These are phyloP conservation scores for Cyclophora albipunctata DNA, from an alignment of 2,888 invertebrate genomes.

Conservation along the genomic window DNA sequence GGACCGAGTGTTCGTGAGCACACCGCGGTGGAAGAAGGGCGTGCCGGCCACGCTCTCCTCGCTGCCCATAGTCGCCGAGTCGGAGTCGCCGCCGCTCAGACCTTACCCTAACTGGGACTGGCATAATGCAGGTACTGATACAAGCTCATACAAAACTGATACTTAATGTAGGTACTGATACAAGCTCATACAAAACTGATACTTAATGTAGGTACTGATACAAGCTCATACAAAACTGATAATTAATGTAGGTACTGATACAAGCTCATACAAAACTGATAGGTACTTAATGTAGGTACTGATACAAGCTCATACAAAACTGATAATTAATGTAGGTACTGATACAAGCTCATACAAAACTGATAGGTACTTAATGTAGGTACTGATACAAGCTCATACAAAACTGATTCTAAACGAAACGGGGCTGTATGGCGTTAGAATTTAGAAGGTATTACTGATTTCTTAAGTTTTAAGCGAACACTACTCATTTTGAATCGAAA, in stretches of 20 bases:
- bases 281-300: neutral
- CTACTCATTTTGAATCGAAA: too few relatives aligned
- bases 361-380: neutral
- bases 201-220: neutral
- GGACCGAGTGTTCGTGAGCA: slow-evolving; percentile 82
- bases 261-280: neutral
- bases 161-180: neutral
- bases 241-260: slow-evolving; percentile 45
- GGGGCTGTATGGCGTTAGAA: too few relatives aligned
- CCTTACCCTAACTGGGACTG: slow-evolving; percentile 87
- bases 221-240: too few relatives aligned
- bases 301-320: too few relatives aligned
- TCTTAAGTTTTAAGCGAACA: too few relatives aligned
- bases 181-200: too few relatives aligned
- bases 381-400: too few relatives aligned
- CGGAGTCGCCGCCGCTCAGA: slow-evolving; percentile 75
- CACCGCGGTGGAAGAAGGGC: slow-evolving; percentile 85
- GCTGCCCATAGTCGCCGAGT: slow-evolving; percentile 72
- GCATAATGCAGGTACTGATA: slow-evolving; percentile 68
- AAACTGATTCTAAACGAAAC: too few relatives aligned
- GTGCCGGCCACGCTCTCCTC: slow-evolving; percentile 83
- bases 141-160: neutral
- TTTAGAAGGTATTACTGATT: too few relatives aligned
- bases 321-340: slow-evolving; percentile 45
- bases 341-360: neutral